Evolutionary conservation across 2,888 invertebrate genomes (phyloP), one percentile per base, ranked within the genome.

Genomic region (Pantelozetes paolii): DNA sequence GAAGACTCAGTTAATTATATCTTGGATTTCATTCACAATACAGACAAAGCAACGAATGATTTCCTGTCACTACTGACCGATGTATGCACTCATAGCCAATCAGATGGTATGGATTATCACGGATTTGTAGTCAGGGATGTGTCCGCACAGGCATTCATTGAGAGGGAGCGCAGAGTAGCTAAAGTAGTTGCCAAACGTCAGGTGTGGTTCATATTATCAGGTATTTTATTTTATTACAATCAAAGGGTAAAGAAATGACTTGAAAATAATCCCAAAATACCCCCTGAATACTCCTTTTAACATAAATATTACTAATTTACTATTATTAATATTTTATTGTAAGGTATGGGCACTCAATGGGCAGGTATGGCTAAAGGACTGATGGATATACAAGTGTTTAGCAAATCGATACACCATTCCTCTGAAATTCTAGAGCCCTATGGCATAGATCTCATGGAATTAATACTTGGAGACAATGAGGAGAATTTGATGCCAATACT

Each of bases 191-290:
- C 85, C 18, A 86, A 87, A 77, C 86, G 91, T 18, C 94, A 95
- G 0, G 84, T 97, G 74, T 98, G 96, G 93, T 97, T 88, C 83
- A 87, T 98, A 76, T 97, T 94, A 84, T 90, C 94, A 59, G 98
- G 98, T 75, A 97, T 20, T 50, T 45, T 36, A 18, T 9, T 40
- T 40, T 9, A 40, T 9, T 40, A 40, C 2, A 45, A 45, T 45
- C 45, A 45, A 45, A 45, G 45, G 2, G 5, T n/a, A 18, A 8
- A 20, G 18, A 18, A 5, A 50, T 20, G 2, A 50, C 50, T 20
- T n/a, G n/a, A n/a, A n/a, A n/a, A n/a, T n/a, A n/a, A n/a, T n/a
- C n/a, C n/a, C n/a, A n/a, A n/a, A n/a, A n/a, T n/a, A n/a, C n/a
- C n/a, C n/a, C n/a, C n/a, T n/a, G n/a, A n/a, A n/a, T n/a, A n/a